These are phyloP conservation scores for Rhorus exstirpatorius DNA, from an alignment of 2,888 invertebrate species.

Conservation along the genomic window DNA sequence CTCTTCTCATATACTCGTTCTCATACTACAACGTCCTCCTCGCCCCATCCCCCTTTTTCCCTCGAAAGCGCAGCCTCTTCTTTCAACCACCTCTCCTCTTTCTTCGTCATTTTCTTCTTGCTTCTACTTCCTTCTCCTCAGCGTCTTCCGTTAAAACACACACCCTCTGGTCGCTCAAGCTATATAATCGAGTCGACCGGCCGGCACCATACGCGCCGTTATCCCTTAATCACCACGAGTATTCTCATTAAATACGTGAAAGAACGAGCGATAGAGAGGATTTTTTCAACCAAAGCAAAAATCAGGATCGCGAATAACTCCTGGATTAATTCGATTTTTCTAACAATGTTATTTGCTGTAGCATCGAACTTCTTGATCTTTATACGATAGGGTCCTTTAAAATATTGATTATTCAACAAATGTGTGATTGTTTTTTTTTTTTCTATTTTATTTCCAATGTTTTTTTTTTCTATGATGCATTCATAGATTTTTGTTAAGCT, in stretches of 20 bases:
- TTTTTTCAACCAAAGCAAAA: constrained; percentile 5
- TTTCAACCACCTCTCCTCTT: constrained; percentile 34
- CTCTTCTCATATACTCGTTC: constrained; percentile 61
- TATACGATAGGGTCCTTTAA: too few species aligned
- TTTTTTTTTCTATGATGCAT: too few species aligned
- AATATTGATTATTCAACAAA: too few species aligned
- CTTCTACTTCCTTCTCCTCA: constrained; percentile 49
- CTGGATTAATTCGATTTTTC: background rate
- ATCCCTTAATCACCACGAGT: constrained; percentile 81
- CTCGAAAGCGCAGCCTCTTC: constrained; percentile 49
- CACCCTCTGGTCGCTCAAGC: constrained; percentile 46
- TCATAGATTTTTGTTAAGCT: too few species aligned
- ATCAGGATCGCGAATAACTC: background rate
- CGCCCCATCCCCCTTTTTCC: constrained; percentile 16
- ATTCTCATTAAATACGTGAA: constrained; percentile 82
- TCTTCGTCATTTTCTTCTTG: constrained; percentile 43
- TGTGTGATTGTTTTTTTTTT: too few species aligned
- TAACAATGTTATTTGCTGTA: too few species aligned
- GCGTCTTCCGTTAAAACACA: constrained; percentile 62
- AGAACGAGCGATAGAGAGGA: background rate
- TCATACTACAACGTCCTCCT: constrained; percentile 51
- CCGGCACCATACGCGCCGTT: constrained; percentile 70
- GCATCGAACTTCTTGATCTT: too few species aligned
- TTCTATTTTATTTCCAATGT: too few species aligned
- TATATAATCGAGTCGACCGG: constrained; percentile 61